These are phyloP conservation scores for Mus caroli DNA, from an alignment of 2,797 vertebrate genomes.

Conservation along the genomic window DNA sequence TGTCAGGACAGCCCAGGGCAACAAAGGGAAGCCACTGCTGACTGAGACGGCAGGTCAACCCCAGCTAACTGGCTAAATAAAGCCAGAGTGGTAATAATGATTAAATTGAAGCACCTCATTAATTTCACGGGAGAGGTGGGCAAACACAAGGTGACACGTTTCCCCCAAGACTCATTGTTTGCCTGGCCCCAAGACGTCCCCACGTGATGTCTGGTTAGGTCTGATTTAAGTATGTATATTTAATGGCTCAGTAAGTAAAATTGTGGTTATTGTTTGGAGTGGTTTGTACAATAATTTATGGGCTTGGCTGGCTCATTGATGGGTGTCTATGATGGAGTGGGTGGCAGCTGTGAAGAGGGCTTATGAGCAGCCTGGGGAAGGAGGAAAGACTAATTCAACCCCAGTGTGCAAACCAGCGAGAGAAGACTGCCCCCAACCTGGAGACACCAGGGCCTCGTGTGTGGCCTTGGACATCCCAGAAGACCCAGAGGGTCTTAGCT, in stretches of 20 bases:
- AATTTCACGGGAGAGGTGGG: slow-evolving; percentile 88
- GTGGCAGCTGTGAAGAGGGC: slow-evolving; percentile 79
- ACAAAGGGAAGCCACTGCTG: slow-evolving; percentile 36
- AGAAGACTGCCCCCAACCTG: too few species aligned
- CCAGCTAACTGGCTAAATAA: slow-evolving; percentile 87
- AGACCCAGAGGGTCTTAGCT: not conserved
- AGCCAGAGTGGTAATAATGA: slow-evolving; percentile 87
- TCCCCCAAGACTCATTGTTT: slow-evolving; percentile 86
- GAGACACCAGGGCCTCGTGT: not conserved
- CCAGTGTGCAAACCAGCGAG: not conserved
- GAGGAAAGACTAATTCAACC: not conserved
- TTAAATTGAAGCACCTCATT: slow-evolving; percentile 89
- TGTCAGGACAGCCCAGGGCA: slow-evolving; percentile 24
- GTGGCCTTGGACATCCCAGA: too few species aligned
- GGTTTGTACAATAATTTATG: slow-evolving; percentile 88
- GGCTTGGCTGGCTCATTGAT: slow-evolving; percentile 84
- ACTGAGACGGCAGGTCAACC: slow-evolving; percentile 73
- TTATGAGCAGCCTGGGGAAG: slow-evolving; percentile 77
- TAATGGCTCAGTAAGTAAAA: slow-evolving; percentile 90
- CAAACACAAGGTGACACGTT: slow-evolving; percentile 80
- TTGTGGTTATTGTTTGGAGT: slow-evolving; percentile 89
- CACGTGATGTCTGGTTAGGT: slow-evolving; percentile 84
- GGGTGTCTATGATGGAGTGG: slow-evolving; percentile 82
- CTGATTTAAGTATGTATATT: slow-evolving; percentile 89
- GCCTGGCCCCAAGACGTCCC: slow-evolving; percentile 85